Conservation (phyloP, 1,140 invertebrate species). For the Saccostrea glomerata region DNA sequence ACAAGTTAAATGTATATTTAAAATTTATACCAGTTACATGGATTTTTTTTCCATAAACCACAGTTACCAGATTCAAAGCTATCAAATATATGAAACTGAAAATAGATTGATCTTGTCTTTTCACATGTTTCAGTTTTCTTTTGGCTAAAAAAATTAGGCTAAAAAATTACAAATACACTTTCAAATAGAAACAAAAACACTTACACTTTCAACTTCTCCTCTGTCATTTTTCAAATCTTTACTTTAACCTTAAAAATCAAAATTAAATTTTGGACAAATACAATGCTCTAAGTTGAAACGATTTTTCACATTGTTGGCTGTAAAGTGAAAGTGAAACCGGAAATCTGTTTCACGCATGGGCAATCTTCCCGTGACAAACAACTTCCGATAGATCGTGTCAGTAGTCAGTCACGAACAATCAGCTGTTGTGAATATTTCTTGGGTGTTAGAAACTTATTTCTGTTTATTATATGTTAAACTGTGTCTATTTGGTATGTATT, state of each 20-base stretch:
- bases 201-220: slow-evolving; percentile 17
- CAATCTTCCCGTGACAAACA: not conserved
- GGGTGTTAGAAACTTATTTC: too few species aligned
- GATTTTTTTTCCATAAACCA: not conserved
- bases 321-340: slow-evolving; percentile 28
- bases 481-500: not conserved
- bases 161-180: too few species aligned
- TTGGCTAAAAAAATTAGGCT: not conserved
- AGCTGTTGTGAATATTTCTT: not conserved
- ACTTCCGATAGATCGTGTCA: slow-evolving; percentile 35
- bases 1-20: too few species aligned
- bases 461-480: too few species aligned
- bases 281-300: not conserved
- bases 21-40: not conserved
- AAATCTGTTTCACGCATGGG: slow-evolving; percentile 3
- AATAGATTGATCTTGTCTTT: not conserved
- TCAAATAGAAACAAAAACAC: not conserved
- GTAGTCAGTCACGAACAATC: slow-evolving; percentile 13
- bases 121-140: not conserved
- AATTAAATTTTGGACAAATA: not conserved
- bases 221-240: not conserved
- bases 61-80: not conserved
- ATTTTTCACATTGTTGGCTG: not conserved
- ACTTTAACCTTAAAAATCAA: not conserved
- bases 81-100: not conserved